Base-by-base conservation (phyloP, 2,888 invertebrate genomes). In the Girardia tigrina region DNA sequence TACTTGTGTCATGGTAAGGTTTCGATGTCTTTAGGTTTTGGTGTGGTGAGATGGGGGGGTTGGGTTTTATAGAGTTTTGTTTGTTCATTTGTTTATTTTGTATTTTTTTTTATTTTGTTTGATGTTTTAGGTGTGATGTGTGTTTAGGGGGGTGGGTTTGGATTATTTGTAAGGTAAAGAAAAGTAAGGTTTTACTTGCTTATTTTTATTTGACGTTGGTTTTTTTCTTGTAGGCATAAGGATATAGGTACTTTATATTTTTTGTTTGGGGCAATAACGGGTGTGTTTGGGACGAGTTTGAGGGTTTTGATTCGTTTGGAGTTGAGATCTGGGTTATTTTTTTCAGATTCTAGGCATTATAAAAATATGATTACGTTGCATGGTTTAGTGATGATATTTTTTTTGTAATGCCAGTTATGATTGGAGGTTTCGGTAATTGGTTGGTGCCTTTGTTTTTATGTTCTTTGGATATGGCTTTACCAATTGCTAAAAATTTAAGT, bases 391-490 rank as follows among this genome's bases (percentile, higher is more conserved):
- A 90, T 90, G 88, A 90, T 90, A n/a, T n/a, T n/a, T n/a, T 90
- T 89, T 86, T 89, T 85, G 84, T 86, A 26, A 86, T 85, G 77
- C 85, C 85, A n/a, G 78, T 82, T 71, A 80, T 85, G 77, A 83
- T 85, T 79, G 90, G 90, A 75, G 90, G 90, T 81, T 91, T 91
- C 86, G 90, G 90, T 78, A 91, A 91, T 84, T 90, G 90, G 88
- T 81, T 91, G 83, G 85, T 90, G 0, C 90, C 90, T 2, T 79
- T 90, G 84, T 89, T 90, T 86, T 80, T 90, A 81, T 89, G 89
- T 78, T 88, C 89, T 0, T 89, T 90, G 1, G 90, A 91, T 87
- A 90, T 91, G 86, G 89, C 89, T 12, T 90, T 90, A 74, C 90
- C 90, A 0, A 90, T 90, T 81, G 87, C 91, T 87, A 91, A 91